phyloP scores from a whole-genome alignment of 2,113 vertebrate species.

The Microcebus jonahi region DNA sequence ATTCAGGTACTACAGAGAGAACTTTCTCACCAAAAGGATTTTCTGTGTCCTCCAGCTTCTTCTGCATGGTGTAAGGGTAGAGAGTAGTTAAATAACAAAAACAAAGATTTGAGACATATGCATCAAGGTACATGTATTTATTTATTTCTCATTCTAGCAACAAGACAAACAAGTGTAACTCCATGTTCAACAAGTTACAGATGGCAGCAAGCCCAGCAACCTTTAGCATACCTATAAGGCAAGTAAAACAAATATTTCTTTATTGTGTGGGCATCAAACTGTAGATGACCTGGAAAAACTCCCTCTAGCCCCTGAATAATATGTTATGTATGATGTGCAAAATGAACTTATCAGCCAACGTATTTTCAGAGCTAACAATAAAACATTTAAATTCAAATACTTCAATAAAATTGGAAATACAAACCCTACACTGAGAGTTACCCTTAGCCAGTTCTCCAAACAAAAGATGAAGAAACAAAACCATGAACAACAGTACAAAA shows the following conservation, averaged over 20 bases:
- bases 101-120: background rate
- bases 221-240: background rate
- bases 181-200: slow-evolving; percentile 46
- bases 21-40: background rate
- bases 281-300: background rate
- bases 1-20: background rate
- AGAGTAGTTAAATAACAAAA: background rate
- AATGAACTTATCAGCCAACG: slow-evolving; percentile 23
- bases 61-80: background rate
- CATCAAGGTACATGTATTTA: background rate
- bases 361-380: slow-evolving; percentile 38
- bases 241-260: slow-evolving; percentile 51
- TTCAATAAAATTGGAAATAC: no score
- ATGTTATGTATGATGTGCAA: background rate
- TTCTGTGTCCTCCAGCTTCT: background rate
- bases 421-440: no score
- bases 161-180: slow-evolving; percentile 15
- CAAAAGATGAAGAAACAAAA: no score
- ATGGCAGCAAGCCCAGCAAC: background rate
- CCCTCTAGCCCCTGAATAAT: background rate
- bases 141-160: slow-evolving; percentile 63
- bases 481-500: no score
- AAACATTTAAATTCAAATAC: slow-evolving; percentile 44
- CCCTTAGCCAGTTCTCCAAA: no score
- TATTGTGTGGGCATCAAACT: background rate